Percentiles rank a stretch among this genome's conserved stretches.
phyloP scores from a whole-genome alignment of 2,888 invertebrate genomes.

The Idaea biselata region DNA sequence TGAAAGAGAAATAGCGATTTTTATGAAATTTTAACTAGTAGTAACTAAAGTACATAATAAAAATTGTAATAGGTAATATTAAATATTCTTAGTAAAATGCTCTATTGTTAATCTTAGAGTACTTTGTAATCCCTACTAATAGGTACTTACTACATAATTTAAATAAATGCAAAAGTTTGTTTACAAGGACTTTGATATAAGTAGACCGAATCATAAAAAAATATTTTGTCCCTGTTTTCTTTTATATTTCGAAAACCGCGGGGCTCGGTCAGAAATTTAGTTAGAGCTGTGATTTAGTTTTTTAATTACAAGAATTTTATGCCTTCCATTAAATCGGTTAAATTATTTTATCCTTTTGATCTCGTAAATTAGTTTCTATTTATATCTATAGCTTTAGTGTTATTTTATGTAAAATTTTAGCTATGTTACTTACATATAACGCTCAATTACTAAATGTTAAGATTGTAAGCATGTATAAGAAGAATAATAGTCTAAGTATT shows the following conservation, averaged over 20 bases:
- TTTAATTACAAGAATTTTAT: conserved; percentile 29
- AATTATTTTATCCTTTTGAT: conserved; percentile 17
- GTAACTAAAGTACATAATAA: conserved; percentile 26
- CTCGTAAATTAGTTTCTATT: conserved; percentile 33
- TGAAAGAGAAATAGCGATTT: conserved; percentile 18
- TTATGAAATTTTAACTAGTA: conserved; percentile 27
- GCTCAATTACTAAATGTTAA: conserved; percentile 67
- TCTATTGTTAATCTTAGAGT: neutral
- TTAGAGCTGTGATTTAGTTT: conserved; percentile 36
- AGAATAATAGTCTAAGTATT: neutral
- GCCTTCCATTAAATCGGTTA: conserved; percentile 19
- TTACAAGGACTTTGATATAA: neutral
- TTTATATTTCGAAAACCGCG: neutral
- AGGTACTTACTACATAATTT: neutral
- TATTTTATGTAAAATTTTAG: conserved; percentile 39
- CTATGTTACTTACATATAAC: conserved; percentile 52
- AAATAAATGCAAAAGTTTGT: neutral
- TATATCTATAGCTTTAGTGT: conserved; percentile 31
- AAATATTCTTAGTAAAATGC: conserved; percentile 7
- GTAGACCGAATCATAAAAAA: no score
- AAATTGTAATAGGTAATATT: conserved; percentile 10
- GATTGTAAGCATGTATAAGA: conserved; percentile 15
- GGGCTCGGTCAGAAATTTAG: conserved; percentile 1
- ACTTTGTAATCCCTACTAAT: neutral
- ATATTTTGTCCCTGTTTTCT: neutral